Conservation (phyloP, 2,797 vertebrate species). For the Propithecus deckenii region DNA sequence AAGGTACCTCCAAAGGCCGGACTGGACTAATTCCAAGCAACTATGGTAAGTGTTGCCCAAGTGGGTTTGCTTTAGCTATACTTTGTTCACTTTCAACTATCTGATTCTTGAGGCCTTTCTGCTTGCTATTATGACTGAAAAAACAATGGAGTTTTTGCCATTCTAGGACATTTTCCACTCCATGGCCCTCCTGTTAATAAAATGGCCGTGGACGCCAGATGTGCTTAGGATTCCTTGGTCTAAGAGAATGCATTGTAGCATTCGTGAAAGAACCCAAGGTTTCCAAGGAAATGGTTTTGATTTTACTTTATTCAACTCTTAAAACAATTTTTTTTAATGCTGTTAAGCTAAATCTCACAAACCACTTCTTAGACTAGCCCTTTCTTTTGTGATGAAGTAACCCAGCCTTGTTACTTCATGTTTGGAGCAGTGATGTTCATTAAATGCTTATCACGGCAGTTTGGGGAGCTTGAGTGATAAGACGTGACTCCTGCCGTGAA, state of each 20-base stretch:
- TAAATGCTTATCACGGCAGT: not conserved
- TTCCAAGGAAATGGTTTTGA: not conserved
- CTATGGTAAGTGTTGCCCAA: conserved; percentile 89
- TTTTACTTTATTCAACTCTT: not conserved
- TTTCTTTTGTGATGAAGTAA: conserved; percentile 32
- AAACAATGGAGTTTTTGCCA: not conserved
- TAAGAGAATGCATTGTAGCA: not conserved
- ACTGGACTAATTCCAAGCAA: conserved; percentile 98
- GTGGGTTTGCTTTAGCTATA: not conserved
- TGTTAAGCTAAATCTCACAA: not conserved
- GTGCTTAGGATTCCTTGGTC: not conserved
- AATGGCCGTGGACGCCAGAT: not conserved
- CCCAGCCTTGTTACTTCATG: not conserved
- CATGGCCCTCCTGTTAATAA: not conserved
- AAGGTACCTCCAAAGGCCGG: conserved; percentile 96
- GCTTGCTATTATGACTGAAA: not conserved
- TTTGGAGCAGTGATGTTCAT: not conserved
- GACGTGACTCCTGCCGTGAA: not conserved
- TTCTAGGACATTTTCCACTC: not conserved
- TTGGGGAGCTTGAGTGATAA: not conserved
- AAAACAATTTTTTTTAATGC: not conserved
- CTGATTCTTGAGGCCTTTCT: not conserved
- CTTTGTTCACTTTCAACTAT: not conserved
- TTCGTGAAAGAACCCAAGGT: not conserved
- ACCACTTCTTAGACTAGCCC: not conserved